phyloP scores from a whole-genome alignment of 2,113 vertebrate species.

The Rhodinocichla rosea region DNA sequence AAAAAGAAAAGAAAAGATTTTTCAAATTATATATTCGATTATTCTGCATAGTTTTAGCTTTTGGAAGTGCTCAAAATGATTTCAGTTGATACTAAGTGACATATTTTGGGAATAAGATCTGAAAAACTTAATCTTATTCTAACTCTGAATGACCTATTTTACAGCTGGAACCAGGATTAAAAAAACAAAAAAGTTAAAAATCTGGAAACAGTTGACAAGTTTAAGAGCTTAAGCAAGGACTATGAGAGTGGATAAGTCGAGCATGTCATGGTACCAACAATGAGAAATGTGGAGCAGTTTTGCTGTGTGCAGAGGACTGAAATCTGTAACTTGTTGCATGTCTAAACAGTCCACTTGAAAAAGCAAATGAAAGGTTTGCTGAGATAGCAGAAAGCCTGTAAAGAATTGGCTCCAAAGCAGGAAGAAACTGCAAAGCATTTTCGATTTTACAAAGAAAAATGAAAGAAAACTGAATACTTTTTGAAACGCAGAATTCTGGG shows the following conservation, averaged over 20 bases:
- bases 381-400: neutral
- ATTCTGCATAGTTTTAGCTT: neutral
- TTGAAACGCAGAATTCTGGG: neutral
- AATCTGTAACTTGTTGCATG: neutral
- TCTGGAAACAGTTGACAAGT: neutral
- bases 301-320: neutral
- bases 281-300: neutral
- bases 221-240: neutral
- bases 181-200: neutral
- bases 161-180: neutral
- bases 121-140: neutral
- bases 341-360: neutral
- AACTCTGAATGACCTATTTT: neutral
- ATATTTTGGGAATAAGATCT: conserved; percentile 16
- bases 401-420: neutral
- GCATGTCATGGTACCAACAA: neutral
- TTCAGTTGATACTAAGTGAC: neutral
- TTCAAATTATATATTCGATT: neutral
- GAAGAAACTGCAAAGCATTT: neutral
- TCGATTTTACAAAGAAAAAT: neutral
- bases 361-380: neutral
- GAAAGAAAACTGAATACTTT: neutral
- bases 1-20: neutral
- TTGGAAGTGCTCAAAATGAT: neutral
- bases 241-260: neutral